Conservation (phyloP, 2,113 vertebrate species). For the Diglossa brunneiventris region DNA sequence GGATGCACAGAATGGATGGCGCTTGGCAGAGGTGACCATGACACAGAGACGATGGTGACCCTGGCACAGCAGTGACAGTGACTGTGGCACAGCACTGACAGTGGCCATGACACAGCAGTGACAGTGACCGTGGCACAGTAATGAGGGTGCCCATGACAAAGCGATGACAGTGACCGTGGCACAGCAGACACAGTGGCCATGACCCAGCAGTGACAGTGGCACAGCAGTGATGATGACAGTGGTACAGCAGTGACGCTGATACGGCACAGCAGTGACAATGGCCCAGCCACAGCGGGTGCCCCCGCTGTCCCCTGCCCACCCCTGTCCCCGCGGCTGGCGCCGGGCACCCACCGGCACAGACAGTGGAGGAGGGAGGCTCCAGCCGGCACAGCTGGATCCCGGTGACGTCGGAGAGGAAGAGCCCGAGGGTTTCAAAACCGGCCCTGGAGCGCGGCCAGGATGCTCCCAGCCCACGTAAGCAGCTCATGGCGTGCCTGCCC, state of each 20-base stretch:
- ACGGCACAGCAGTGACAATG: background rate
- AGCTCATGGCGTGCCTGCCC: background rate
- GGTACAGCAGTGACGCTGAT: background rate
- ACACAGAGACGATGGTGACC: rapidly evolving
- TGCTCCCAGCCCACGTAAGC: constrained; percentile 45
- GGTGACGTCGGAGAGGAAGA: constrained; percentile 44
- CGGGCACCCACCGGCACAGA: background rate
- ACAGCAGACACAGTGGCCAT: background rate
- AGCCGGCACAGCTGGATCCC: constrained; percentile 22
- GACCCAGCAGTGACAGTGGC: background rate
- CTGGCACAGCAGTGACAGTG: background rate
- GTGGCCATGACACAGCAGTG: background rate
- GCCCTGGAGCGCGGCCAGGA: background rate
- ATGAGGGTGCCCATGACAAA: rapidly evolving
- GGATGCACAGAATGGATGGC: background rate
- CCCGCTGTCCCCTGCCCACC: background rate
- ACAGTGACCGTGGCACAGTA: background rate
- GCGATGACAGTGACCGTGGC: rapidly evolving
- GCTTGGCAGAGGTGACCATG: rapidly evolving
- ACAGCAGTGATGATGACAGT: rapidly evolving
- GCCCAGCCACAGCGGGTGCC: rapidly evolving
- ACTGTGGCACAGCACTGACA: no score
- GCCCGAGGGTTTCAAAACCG: constrained; percentile 40
- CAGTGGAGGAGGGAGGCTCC: background rate
- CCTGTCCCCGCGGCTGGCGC: background rate